A percentile compares a stretch with the other conserved stretches of the same genome.
phyloP scores from a whole-genome alignment of 2,797 vertebrate genomes.

The Sebastes diaconus region DNA sequence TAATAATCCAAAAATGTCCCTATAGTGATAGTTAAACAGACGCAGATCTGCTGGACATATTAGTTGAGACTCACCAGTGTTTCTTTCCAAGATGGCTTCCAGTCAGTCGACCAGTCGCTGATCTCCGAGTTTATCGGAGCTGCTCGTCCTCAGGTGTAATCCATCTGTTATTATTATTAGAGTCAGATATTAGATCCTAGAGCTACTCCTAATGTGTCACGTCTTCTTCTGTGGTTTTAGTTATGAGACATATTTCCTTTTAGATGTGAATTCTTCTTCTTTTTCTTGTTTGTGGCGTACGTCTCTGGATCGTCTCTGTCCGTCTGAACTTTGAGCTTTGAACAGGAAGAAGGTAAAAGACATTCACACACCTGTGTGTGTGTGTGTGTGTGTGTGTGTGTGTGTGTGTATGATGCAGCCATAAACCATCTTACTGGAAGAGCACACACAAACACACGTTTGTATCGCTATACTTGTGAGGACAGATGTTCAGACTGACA shows the following conservation, averaged over 20 bases:
- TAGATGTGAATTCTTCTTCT: neutral
- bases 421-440: slow-evolving; percentile 41
- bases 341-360: slow-evolving; percentile 63
- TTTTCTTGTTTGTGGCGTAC: neutral
- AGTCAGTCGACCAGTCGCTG: neutral
- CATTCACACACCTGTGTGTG: slow-evolving; percentile 51
- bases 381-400: neutral
- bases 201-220: neutral
- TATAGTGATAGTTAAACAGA: too few species aligned
- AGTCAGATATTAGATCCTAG: neutral
- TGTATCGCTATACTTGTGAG: neutral
- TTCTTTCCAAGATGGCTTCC: slow-evolving; percentile 63
- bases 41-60: too few species aligned
- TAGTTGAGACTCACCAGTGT: neutral
- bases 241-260: neutral
- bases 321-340: slow-evolving; percentile 82
- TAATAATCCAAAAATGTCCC: too few species aligned
- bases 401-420: slow-evolving; percentile 25
- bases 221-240: neutral
- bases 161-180: slow-evolving; percentile 52
- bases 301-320: slow-evolving; percentile 24
- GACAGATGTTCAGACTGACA: neutral
- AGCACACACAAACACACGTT: neutral
- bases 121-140: neutral
- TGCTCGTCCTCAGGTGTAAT: slow-evolving; percentile 62